These are phyloP conservation scores for Egretta garzetta DNA, from an alignment of 2,113 vertebrate species.

Conservation along the genomic window DNA sequence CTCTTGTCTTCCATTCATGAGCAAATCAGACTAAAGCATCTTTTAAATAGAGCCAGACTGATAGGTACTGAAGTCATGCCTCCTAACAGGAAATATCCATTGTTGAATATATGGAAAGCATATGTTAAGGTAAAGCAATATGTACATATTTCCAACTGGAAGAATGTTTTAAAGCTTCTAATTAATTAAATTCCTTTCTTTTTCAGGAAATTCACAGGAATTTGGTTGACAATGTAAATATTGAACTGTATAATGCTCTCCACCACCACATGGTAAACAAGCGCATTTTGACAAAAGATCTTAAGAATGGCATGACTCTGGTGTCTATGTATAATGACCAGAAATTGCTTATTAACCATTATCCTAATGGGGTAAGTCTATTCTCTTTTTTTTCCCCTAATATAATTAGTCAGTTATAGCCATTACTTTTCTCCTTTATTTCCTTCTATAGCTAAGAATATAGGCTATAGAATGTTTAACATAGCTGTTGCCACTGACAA, in stretches of 20 bases:
- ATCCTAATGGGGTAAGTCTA: constrained; percentile 90
- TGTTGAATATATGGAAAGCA: background rate
- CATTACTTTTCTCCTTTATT: background rate
- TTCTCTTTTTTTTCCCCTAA: background rate
- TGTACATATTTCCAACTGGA: background rate
- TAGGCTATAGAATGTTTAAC: background rate
- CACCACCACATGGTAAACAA: constrained; percentile 95
- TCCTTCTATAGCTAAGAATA: background rate
- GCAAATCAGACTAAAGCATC: background rate
- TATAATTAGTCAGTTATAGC: background rate
- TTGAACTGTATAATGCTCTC: constrained; percentile 92
- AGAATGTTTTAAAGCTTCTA: background rate
- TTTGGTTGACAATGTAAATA: constrained; percentile 93
- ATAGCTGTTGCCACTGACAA: background rate
- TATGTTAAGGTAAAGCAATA: background rate
- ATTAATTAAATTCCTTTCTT: background rate
- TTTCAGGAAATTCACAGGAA: constrained; percentile 81
- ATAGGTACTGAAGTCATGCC: rapidly evolving
- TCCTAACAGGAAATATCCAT: background rate
- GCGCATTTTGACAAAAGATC: constrained; percentile 92
- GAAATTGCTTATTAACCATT: constrained; percentile 90
- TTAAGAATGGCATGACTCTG: constrained; percentile 88
- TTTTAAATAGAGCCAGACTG: background rate
- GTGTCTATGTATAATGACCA: constrained; percentile 91
- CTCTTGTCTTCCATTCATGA: background rate